phyloP scores from a whole-genome alignment of 2,113 vertebrate species.

The Indicator indicator region DNA sequence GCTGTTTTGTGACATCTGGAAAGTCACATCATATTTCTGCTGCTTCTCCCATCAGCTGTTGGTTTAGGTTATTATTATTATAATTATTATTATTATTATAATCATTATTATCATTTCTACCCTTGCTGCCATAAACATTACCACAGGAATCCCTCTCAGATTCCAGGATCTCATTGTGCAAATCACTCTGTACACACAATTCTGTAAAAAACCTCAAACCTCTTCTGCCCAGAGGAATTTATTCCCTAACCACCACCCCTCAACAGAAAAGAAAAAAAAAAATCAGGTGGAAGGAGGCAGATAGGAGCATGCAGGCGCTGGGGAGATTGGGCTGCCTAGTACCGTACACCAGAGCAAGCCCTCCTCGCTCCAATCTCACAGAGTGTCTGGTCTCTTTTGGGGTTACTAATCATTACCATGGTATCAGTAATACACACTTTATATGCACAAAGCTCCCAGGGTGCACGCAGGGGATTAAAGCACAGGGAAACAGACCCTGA shows the following conservation, averaged over 20 bases:
- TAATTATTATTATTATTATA: background rate
- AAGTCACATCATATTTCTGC: background rate
- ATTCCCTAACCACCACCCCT: background rate
- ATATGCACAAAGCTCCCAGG: background rate
- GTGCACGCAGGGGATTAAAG: background rate
- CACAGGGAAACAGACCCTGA: background rate
- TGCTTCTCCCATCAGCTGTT: background rate
- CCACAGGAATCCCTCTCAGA: background rate
- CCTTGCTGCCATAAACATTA: background rate
- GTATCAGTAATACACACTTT: background rate
- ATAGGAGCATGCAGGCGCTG: background rate
- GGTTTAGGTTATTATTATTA: background rate
- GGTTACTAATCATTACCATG: constrained; percentile 1
- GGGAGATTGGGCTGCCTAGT: background rate
- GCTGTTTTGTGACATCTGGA: constrained; percentile 5
- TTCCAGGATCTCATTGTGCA: background rate
- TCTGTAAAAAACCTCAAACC: background rate
- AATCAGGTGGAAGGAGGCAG: background rate
- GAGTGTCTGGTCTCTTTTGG: background rate
- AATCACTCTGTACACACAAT: background rate
- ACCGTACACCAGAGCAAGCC: background rate
- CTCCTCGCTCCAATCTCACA: rapidly evolving
- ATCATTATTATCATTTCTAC: background rate
- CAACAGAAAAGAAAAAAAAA: background rate
- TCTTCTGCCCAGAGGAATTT: background rate